Evolutionary conservation across 2,888 invertebrate genomes (phyloP).

Genomic region (Parapristionchus giblindavisi): DNA sequence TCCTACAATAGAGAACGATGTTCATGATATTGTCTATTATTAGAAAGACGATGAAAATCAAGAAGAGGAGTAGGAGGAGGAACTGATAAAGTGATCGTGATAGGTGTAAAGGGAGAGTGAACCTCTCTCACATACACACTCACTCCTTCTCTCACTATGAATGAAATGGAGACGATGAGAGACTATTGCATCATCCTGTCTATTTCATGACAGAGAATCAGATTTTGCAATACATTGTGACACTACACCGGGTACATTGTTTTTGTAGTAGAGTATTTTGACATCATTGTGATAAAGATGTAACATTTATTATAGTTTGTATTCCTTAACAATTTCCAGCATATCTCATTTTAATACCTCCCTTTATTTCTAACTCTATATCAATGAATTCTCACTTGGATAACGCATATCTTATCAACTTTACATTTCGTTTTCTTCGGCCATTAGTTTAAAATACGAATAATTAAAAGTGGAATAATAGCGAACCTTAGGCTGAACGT

Average conservation of each 20-base stretch:
- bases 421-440: no score
- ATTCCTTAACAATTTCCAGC: not conserved
- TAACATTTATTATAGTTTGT: not conserved
- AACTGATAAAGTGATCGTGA: no score
- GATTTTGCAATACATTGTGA: no score
- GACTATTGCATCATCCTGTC: constrained; percentile 1
- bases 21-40: not conserved
- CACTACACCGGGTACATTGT: not conserved
- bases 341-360: not conserved
- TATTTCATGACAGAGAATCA: no score
- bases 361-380: not conserved
- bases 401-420: not conserved
- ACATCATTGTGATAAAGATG: no score
- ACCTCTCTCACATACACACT: no score
- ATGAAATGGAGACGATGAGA: no score
- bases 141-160: no score
- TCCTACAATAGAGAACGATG: constrained; percentile 44
- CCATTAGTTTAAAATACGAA: no score
- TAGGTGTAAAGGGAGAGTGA: not conserved
- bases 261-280: not conserved
- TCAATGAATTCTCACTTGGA: not conserved
- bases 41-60: not conserved
- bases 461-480: no score
- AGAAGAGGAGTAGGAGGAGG: not conserved
- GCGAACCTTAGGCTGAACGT: constrained; percentile 23